phyloP scores from a whole-genome alignment of 1,140 invertebrate genomes.

The Lepidurus couesii region DNA sequence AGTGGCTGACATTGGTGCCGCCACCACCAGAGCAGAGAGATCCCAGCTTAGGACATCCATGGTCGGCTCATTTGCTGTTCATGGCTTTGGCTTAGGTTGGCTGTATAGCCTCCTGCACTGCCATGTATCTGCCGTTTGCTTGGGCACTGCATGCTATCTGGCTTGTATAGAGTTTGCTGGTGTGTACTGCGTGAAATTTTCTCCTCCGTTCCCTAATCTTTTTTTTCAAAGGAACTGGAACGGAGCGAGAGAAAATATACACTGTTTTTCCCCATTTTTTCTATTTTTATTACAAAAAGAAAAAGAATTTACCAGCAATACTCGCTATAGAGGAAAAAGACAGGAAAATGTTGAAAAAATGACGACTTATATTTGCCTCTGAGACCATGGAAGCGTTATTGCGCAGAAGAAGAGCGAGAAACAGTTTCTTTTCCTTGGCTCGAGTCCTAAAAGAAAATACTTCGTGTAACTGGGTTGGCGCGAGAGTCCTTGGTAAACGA shows the following conservation, averaged over 20 bases:
- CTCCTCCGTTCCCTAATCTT: too few species aligned
- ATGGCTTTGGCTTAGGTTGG: background rate
- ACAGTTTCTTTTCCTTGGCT: background rate
- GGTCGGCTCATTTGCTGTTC: conserved; percentile 5
- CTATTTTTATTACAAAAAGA: background rate
- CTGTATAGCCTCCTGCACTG: background rate
- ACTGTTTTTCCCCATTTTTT: too few species aligned
- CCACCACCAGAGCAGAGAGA: background rate
- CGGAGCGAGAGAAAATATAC: too few species aligned
- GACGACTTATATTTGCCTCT: background rate
- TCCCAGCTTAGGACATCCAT: background rate
- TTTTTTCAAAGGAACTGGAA: too few species aligned
- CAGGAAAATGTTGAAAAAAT: background rate
- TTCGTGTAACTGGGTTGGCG: background rate
- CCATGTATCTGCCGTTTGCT: background rate
- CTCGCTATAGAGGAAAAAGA: background rate
- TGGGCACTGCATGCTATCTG: background rate
- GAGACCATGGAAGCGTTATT: background rate
- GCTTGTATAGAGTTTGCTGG: background rate
- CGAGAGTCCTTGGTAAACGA: conserved; percentile 1
- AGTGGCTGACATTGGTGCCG: background rate
- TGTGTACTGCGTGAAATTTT: background rate
- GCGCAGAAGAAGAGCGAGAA: background rate
- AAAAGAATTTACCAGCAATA: background rate
- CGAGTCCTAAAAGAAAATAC: background rate